These are phyloP conservation scores for Myotis pilosus DNA, from an alignment of 2,797 vertebrate genomes.

Conservation along the genomic window DNA sequence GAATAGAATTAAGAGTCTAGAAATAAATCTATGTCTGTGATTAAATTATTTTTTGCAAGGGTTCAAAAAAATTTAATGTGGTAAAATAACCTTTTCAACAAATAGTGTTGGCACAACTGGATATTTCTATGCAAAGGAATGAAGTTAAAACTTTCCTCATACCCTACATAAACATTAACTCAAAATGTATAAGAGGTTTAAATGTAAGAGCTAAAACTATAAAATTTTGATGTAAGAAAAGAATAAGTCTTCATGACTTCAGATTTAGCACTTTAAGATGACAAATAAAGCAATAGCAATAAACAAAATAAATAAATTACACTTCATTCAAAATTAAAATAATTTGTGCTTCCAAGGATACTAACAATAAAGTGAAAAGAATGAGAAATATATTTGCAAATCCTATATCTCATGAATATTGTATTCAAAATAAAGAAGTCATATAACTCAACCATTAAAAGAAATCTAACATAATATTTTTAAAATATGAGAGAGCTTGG, in stretches of 20 bases:
- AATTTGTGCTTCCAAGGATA: neutral
- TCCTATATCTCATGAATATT: neutral
- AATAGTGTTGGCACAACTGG: no score
- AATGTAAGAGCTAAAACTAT: neutral
- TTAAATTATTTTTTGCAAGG: no score
- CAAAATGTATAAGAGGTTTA: neutral
- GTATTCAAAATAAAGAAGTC: neutral
- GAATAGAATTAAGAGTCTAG: neutral
- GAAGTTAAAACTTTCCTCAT: neutral
- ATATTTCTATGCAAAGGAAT: no score
- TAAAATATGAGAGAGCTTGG: neutral
- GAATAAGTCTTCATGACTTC: neutral
- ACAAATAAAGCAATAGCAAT: neutral
- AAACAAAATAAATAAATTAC: neutral
- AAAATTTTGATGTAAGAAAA: neutral
- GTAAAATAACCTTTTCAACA: no score
- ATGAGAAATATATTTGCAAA: neutral
- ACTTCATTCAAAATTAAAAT: neutral
- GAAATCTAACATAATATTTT: neutral
- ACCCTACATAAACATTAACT: neutral
- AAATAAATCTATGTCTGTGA: no score
- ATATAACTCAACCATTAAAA: neutral
- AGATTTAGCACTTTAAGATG: neutral
- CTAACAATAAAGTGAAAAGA: neutral
- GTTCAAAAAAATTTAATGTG: no score